A percentile compares a stretch with the other conserved stretches of the same genome.
Conservation (phyloP, 2,113 vertebrate genomes). For the Pygoscelis antarcticus region DNA sequence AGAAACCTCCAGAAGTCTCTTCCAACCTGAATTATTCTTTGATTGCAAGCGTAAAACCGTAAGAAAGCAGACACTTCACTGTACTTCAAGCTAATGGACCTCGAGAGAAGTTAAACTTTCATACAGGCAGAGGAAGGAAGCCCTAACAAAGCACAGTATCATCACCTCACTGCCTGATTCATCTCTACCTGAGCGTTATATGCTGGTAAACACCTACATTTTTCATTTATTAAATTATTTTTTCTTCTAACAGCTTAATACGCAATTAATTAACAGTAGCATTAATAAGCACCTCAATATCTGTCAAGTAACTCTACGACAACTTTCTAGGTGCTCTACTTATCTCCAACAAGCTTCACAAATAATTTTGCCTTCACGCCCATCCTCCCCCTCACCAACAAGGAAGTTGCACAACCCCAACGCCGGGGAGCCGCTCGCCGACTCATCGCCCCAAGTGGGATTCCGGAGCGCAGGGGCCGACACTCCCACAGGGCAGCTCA, state of each 20-base stretch:
- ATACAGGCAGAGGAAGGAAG: not conserved
- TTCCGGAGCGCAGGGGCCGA: fast-evolving
- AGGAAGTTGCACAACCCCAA: not conserved
- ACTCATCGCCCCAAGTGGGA: fast-evolving
- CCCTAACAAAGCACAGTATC: not conserved
- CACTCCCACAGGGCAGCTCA: not conserved
- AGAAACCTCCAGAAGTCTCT: not conserved
- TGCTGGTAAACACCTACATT: not conserved
- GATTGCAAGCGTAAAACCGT: not conserved
- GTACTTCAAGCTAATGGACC: not conserved
- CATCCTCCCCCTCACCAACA: not conserved
- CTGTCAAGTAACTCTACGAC: not conserved
- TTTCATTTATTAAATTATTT: not conserved
- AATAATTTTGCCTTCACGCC: not conserved
- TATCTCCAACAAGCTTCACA: not conserved
- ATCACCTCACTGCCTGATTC: not conserved
- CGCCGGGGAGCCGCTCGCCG: fast-evolving
- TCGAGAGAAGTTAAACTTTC: not conserved
- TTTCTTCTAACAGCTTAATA: not conserved
- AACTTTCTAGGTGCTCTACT: not conserved
- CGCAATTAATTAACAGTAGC: not conserved
- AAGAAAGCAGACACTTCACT: not conserved
- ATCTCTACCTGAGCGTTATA: fast-evolving
- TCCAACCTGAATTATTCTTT: not conserved
- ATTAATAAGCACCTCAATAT: not conserved